Evolutionary conservation across 30 jellyfish, hydroid and myxozoan species (phyloP), one percentile per base, ranked within the genome.

Genomic region (Aurelia aurita): DNA sequence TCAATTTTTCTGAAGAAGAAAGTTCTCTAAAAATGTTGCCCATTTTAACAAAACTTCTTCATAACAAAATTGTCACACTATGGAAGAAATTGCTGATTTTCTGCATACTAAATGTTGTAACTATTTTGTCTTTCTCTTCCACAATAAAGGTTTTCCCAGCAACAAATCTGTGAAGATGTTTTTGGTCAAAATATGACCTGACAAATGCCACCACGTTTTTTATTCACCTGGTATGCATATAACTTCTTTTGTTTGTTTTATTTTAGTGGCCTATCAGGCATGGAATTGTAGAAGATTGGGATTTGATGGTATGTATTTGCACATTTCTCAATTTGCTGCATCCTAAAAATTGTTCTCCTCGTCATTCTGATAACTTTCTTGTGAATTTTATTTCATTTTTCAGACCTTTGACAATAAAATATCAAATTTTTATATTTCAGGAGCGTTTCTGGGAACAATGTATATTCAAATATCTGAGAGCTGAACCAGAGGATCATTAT

Each of bases 281-380:
- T 86, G 99, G 99, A 5, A 89, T 95, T 35, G 97, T 89, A 23
- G 99, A 95, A 79, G 97, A 95, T 74, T 95, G 99, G 99, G 99
- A 95, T 73, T 81, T 85, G 86, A 95, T 95, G 99, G 99, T 87
- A 65, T 5, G 87, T 63, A 0, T 39, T 0, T 39, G 2, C 12
- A 39, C 9, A 6, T 39, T 31, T 3, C 1, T 39, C 51, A 8
- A 4, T 39, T 39, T 39, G 13, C 1, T 39, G 12, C 9, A 14
- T 39, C 10, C 46, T 34, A 2, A 34, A n/a, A 34, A 3, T 34
- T 34, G 4, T 34, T 34, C 46, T 0, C 46, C 46, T 0, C 46
- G 7, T 10, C 5, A 34, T 10, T 39, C 2, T 15, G 13, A 39
- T 39, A 1, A 39, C 1, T 39, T 39, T 15, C 9, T 39, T 34